A percentile compares a stretch with the other conserved stretches of the same genome.
phyloP scores from a whole-genome alignment of 2,888 invertebrate species.

The Spisula solida region DNA sequence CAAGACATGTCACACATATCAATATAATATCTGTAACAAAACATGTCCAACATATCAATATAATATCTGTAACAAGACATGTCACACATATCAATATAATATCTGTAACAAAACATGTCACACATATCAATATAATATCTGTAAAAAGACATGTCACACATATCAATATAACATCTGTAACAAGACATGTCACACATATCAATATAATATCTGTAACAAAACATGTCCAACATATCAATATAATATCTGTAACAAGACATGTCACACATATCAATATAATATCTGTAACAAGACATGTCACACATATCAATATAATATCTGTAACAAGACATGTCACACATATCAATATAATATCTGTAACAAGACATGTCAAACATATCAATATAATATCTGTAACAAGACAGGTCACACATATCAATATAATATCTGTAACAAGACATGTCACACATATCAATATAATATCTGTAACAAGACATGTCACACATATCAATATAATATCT shows the following conservation, averaged over 20 bases:
- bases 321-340: background rate
- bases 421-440: slow-evolving; percentile 14
- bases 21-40: slow-evolving; percentile 13
- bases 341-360: no score
- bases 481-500: no score
- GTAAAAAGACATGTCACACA: background rate
- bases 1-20: background rate
- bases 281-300: slow-evolving; percentile 4
- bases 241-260: slow-evolving; percentile 14
- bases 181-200: background rate
- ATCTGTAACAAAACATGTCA: slow-evolving; percentile 5
- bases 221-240: background rate
- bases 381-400: slow-evolving; percentile 11
- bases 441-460: no score
- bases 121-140: no score
- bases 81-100: no score
- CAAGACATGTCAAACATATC: background rate
- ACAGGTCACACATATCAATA: background rate
- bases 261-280: no score
- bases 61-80: slow-evolving; percentile 14
- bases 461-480: slow-evolving; percentile 4
- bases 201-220: slow-evolving; percentile 13
- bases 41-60: background rate
- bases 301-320: no score
- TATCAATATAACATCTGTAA: slow-evolving; percentile 27